phyloP scores from a whole-genome alignment of 2,888 invertebrate genomes.

The Orthonevra nobilis region DNA sequence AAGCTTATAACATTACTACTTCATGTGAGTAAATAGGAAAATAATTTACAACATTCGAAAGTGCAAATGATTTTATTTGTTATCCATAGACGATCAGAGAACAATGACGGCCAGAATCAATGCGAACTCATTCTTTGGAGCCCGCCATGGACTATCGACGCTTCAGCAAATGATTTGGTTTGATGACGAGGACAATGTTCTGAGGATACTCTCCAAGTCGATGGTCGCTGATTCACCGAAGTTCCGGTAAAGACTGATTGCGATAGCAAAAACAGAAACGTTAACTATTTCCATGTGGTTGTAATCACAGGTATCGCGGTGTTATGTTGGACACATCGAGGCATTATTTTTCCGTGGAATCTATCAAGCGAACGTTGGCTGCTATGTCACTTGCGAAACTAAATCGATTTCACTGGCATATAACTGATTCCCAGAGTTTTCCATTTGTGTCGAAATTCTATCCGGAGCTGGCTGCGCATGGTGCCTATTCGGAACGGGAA shows the following conservation, averaged over 20 bases:
- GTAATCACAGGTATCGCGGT: slow-evolving; percentile 91
- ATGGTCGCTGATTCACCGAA: slow-evolving; percentile 89
- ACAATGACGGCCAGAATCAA: slow-evolving; percentile 83
- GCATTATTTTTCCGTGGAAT: slow-evolving; percentile 90
- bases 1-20: slow-evolving; percentile 86
- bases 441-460: slow-evolving; percentile 89
- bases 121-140: slow-evolving; percentile 88
- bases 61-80: not conserved
- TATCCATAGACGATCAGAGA: slow-evolving; percentile 75
- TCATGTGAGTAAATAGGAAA: slow-evolving; percentile 79
- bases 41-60: not conserved
- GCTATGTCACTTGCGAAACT: slow-evolving; percentile 95
- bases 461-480: slow-evolving; percentile 90
- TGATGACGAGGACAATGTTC: slow-evolving; percentile 84
- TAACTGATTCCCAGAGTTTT: slow-evolving; percentile 95
- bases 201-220: slow-evolving; percentile 85
- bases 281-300: slow-evolving; percentile 78
- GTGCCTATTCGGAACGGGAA: slow-evolving; percentile 91
- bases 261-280: not conserved
- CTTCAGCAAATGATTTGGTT: slow-evolving; percentile 90
- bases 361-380: slow-evolving; percentile 87
- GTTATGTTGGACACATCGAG: slow-evolving; percentile 94
- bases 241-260: slow-evolving; percentile 77
- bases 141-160: slow-evolving; percentile 88
- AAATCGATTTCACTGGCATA: slow-evolving; percentile 96